Percentiles rank a stretch among this genome's conserved stretches.
Evolutionary conservation across 37 sponge, comb jelly and placozoan species (phyloP).

Genomic region (Dysidea cf. avara): DNA sequence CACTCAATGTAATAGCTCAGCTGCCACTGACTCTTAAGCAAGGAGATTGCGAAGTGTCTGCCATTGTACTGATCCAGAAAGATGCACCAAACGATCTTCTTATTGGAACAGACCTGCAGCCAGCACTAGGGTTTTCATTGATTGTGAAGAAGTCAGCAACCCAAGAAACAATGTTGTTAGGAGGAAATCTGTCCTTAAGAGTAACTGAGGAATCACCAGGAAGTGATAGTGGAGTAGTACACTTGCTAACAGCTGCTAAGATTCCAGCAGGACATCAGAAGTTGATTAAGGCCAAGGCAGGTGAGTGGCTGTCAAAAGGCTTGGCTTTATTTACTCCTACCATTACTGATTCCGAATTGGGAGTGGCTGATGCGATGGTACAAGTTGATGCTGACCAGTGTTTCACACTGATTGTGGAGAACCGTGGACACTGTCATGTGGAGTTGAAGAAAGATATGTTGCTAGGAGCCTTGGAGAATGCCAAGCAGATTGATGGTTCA

Average conservation of each 20-base stretch:
- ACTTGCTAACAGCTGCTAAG: slow-evolving; percentile 22
- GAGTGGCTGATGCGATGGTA: slow-evolving; percentile 9
- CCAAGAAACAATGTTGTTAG: neutral
- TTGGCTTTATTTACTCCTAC: slow-evolving; percentile 20
- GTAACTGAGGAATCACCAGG: neutral
- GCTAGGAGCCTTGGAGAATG: no score
- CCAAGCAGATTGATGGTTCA: no score
- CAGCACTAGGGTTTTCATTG: slow-evolving; percentile 28
- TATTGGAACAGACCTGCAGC: slow-evolving; percentile 53
- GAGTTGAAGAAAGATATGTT: slow-evolving; percentile 16
- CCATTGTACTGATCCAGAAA: slow-evolving; percentile 35
- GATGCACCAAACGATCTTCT: slow-evolving; percentile 37
- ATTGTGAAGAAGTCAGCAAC: slow-evolving; percentile 6
- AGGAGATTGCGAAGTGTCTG: neutral
- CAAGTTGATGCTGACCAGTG: neutral
- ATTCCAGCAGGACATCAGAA: slow-evolving; percentile 27
- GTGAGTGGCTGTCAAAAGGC: neutral
- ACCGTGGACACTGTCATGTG: slow-evolving; percentile 6
- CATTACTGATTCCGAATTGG: neutral
- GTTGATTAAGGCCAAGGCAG: neutral
- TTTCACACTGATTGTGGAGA: slow-evolving; percentile 20
- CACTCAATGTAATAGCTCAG: slow-evolving; percentile 23
- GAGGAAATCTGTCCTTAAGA: neutral
- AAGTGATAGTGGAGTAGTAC: slow-evolving; percentile 5
- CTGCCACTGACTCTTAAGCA: neutral